Conservation (phyloP, 2,113 vertebrate species). For the Hemicordylus capensis region DNA sequence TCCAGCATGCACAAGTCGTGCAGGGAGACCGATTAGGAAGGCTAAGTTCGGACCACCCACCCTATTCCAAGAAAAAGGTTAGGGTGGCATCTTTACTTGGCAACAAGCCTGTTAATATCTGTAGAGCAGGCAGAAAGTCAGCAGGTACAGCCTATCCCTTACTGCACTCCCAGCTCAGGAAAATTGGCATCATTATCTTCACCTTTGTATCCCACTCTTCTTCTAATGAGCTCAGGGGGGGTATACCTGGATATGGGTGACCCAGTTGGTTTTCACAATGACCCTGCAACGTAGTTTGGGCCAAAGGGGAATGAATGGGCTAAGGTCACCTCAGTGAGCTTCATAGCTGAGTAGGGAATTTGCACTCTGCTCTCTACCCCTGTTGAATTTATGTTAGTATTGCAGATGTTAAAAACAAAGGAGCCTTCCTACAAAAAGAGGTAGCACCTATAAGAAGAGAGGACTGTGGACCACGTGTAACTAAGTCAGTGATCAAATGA, state of each 20-base stretch:
- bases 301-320: too few species aligned
- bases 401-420: background rate
- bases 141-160: background rate
- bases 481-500: too few species aligned
- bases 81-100: too few species aligned
- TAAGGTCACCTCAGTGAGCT: too few species aligned
- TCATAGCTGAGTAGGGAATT: too few species aligned
- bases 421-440: background rate
- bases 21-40: background rate
- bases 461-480: background rate
- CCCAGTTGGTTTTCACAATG: too few species aligned
- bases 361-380: too few species aligned
- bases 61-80: background rate
- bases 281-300: too few species aligned
- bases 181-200: too few species aligned
- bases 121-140: background rate
- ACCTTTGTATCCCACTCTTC: too few species aligned
- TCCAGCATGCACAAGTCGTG: background rate
- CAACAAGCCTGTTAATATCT: background rate
- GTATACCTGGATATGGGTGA: too few species aligned
- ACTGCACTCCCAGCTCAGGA: background rate
- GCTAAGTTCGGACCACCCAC: fast-evolving
- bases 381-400: background rate
- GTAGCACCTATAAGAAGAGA: background rate
- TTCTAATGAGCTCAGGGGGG: too few species aligned